These are phyloP conservation scores for Orius insidiosus DNA, from an alignment of 1,140 invertebrate species.

Conservation along the genomic window DNA sequence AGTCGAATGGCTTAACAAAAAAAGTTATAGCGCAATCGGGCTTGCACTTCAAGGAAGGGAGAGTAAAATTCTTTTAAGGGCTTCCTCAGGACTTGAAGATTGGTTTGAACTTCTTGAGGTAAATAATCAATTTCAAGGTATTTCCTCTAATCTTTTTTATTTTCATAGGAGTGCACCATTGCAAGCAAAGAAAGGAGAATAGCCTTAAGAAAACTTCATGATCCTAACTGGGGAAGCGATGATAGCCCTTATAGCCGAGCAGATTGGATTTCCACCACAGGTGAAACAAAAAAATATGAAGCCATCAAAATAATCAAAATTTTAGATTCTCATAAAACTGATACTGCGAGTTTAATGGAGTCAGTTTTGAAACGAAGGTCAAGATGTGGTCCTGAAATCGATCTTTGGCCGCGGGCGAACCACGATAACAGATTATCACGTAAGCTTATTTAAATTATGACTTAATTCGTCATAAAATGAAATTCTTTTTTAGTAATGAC, in stretches of 20 bases:
- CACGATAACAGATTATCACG: slow-evolving; percentile 20
- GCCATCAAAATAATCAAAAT: background rate
- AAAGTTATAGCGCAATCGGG: slow-evolving; percentile 37
- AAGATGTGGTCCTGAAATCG: slow-evolving; percentile 13
- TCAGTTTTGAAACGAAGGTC: slow-evolving; percentile 10
- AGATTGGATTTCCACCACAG: background rate
- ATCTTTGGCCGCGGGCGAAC: slow-evolving; percentile 9
- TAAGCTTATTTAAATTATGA: slow-evolving; percentile 14
- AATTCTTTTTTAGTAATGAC: slow-evolving; percentile 22
- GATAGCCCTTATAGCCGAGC: background rate
- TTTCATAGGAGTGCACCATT: slow-evolving; percentile 34
- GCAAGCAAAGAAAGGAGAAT: slow-evolving; percentile 37
- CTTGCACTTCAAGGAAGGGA: slow-evolving; percentile 31
- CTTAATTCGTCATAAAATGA: background rate
- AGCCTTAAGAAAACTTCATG: slow-evolving; percentile 32
- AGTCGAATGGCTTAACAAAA: slow-evolving; percentile 43
- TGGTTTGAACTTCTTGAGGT: slow-evolving; percentile 40
- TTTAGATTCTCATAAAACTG: background rate
- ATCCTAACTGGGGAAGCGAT: slow-evolving; percentile 22
- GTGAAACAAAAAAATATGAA: background rate
- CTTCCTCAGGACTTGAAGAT: slow-evolving; percentile 33
- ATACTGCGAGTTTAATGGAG: background rate
- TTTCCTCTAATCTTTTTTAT: background rate
- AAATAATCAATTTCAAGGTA: background rate
- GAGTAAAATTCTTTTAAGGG: slow-evolving; percentile 36